phyloP scores from a whole-genome alignment of 2,888 invertebrate genomes.

The Tridacna gigas region DNA sequence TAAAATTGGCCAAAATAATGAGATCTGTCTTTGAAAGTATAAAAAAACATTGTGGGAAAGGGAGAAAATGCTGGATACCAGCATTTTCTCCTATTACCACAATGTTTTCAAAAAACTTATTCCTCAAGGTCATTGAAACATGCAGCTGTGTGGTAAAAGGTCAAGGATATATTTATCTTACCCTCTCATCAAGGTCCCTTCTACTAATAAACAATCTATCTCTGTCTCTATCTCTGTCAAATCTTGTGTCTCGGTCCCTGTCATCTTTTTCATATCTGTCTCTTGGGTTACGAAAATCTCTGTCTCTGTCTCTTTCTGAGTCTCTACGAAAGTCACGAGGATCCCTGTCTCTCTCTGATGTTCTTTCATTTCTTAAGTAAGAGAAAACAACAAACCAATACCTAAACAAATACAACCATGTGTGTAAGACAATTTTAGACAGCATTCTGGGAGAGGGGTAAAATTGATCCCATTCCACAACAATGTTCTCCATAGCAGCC shows the following conservation, averaged over 20 bases:
- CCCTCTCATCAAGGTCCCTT: slow-evolving; percentile 70
- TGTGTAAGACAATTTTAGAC: background rate
- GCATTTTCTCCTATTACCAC: too few relatives aligned
- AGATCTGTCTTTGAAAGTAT: too few relatives aligned
- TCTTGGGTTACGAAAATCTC: slow-evolving; percentile 66
- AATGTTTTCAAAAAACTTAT: too few relatives aligned
- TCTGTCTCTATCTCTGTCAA: slow-evolving; percentile 69
- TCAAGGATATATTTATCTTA: slow-evolving; percentile 53
- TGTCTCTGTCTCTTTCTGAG: slow-evolving; percentile 56
- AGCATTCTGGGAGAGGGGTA: background rate
- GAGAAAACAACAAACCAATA: background rate
- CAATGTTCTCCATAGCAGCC: too few relatives aligned
- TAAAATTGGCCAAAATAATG: too few relatives aligned
- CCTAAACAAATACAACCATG: background rate
- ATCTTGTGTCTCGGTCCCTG: slow-evolving; percentile 68
- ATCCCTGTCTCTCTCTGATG: slow-evolving; percentile 52
- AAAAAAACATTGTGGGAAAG: too few relatives aligned
- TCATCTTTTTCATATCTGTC: slow-evolving; percentile 67
- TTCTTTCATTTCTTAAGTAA: slow-evolving; percentile 25
- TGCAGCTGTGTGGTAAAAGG: too few relatives aligned
- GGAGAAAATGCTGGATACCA: too few relatives aligned
- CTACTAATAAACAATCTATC: slow-evolving; percentile 56
- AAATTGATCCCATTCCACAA: background rate
- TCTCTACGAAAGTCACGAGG: slow-evolving; percentile 56
- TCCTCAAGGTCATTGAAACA: too few relatives aligned